A percentile compares a stretch with the other conserved stretches of the same genome.
Evolutionary conservation across 2,113 vertebrate genomes (phyloP).

Genomic region (Nicator chloris): DNA sequence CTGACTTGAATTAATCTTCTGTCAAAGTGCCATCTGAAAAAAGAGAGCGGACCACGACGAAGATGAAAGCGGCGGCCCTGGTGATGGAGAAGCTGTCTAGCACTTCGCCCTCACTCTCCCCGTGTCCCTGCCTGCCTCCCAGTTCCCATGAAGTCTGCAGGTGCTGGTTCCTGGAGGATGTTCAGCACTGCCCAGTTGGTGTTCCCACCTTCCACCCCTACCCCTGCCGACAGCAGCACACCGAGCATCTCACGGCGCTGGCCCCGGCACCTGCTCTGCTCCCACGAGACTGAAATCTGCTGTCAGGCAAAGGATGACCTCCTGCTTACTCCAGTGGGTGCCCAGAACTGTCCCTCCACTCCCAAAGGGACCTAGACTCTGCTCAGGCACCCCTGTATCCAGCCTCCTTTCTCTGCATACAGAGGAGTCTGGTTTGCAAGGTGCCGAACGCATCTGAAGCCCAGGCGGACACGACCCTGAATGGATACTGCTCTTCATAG

Average conservation of each 20-base stretch:
- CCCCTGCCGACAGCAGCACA: background rate
- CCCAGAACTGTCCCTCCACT: background rate
- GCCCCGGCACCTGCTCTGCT: accelerated
- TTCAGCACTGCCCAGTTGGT: accelerated
- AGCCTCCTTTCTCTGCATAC: background rate
- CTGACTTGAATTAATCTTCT: slow-evolving; percentile 94
- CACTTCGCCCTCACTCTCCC: background rate
- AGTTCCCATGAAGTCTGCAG: background rate
- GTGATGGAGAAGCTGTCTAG: slow-evolving; percentile 15
- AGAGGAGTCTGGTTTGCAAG: background rate
- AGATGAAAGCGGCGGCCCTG: slow-evolving; percentile 45
- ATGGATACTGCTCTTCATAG: background rate
- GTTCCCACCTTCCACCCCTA: no score
- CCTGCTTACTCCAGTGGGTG: background rate
- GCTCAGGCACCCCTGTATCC: background rate
- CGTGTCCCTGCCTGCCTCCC: background rate
- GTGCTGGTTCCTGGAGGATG: background rate
- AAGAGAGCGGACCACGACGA: background rate
- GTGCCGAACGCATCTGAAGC: accelerated
- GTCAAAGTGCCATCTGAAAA: slow-evolving; percentile 81
- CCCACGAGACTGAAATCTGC: background rate
- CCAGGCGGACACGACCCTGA: background rate
- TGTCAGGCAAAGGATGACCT: background rate
- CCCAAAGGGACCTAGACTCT: accelerated
- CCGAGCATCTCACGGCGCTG: accelerated